Conservation (phyloP, 1,140 invertebrate species). For the Hylaeus anthracinus region DNA sequence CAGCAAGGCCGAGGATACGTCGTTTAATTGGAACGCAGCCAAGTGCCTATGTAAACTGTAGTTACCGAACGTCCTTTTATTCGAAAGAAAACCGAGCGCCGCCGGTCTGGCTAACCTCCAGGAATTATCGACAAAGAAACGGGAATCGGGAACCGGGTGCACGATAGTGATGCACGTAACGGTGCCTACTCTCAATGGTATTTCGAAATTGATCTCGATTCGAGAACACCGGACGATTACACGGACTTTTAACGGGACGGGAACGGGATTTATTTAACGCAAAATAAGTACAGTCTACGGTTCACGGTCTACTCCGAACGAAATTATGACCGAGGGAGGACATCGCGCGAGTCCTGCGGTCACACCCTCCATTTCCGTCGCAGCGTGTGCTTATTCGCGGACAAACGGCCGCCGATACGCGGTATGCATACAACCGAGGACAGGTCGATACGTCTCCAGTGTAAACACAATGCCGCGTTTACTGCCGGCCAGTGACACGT, state of each 20-base stretch:
- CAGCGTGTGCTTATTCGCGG: background rate
- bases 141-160: conserved; percentile 9
- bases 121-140: conserved; percentile 47
- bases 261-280: no score
- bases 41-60: conserved; percentile 24
- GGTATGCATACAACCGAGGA: conserved; percentile 20
- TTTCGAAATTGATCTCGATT: background rate
- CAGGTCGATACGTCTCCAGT: conserved; percentile 31
- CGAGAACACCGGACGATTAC: conserved; percentile 28
- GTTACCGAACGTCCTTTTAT: conserved; percentile 36
- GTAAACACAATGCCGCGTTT: conserved; percentile 34
- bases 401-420: conserved; percentile 23
- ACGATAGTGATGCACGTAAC: conserved; percentile 39
- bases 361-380: background rate
- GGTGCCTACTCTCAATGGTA: background rate
- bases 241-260: background rate
- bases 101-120: conserved; percentile 47
- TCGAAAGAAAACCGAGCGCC: conserved; percentile 18
- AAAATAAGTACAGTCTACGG: no score
- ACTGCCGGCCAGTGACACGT: conserved; percentile 40
- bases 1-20: conserved; percentile 24
- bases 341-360: background rate
- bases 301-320: no score
- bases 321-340: no score
- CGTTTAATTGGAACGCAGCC: conserved; percentile 42